Evolutionary conservation across 2,113 vertebrate species (phyloP).

Genomic region (Psittacula cyanocephala): DNA sequence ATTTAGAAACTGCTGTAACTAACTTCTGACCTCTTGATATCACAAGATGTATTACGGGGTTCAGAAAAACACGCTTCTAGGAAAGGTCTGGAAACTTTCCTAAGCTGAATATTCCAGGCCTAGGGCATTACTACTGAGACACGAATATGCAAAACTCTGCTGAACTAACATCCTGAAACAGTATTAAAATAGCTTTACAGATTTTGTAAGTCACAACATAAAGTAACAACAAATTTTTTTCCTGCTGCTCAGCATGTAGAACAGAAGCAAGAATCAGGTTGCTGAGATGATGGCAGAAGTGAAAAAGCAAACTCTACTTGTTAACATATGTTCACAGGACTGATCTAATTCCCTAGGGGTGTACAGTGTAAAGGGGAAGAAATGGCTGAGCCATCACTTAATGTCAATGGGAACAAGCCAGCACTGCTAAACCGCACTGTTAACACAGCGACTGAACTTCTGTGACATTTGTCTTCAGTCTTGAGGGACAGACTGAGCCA

Average conservation of each 20-base stretch:
- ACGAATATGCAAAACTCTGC: not conserved
- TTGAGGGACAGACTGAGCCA: not conserved
- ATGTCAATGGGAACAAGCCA: not conserved
- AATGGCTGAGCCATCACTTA: not conserved
- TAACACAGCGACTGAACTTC: not conserved
- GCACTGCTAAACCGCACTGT: not conserved
- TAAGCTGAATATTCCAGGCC: not conserved
- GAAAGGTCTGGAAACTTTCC: not conserved
- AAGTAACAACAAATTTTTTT: not conserved
- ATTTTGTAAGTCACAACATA: not conserved
- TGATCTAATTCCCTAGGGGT: not conserved
- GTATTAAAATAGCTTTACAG: not conserved
- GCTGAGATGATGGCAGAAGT: not conserved
- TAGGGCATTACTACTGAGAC: not conserved
- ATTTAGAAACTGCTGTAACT: not conserved
- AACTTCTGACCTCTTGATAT: not conserved
- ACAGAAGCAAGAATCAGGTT: not conserved
- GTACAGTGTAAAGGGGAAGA: not conserved
- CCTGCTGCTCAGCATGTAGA: not conserved
- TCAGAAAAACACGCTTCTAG: not conserved
- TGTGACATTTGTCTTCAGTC: not conserved
- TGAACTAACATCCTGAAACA: not conserved
- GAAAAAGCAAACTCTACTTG: not conserved
- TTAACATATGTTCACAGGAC: not conserved
- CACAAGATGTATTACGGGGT: fast-evolving